phyloP scores from a whole-genome alignment of 2,888 invertebrate genomes.

The Epirrhoe tristata region DNA sequence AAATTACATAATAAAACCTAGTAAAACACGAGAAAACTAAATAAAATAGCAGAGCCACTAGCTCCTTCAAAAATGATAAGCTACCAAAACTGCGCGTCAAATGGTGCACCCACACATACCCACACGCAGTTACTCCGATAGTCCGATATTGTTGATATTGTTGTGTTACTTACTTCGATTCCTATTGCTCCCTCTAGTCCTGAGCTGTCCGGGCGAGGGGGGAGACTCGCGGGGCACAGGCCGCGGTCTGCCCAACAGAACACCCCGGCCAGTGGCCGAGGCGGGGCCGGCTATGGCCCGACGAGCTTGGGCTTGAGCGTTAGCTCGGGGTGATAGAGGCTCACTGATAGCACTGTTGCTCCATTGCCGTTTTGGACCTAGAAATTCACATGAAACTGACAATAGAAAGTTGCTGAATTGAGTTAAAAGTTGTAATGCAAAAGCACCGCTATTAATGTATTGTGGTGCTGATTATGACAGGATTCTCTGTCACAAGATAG shows the following conservation, averaged over 20 bases:
- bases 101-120: no score
- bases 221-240: conserved; percentile 43
- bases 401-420: neutral
- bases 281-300: conserved; percentile 24
- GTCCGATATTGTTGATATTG: no score
- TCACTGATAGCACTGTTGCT: conserved; percentile 46
- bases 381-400: neutral
- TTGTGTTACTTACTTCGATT: conserved; percentile 24
- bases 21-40: no score
- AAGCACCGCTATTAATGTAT: no score
- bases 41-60: no score
- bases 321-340: conserved; percentile 25
- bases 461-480: no score
- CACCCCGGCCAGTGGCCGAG: conserved; percentile 19
- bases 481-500: no score
- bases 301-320: conserved; percentile 20
- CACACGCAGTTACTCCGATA: no score
- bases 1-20: no score
- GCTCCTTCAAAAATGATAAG: no score
- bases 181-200: conserved; percentile 43
- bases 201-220: conserved; percentile 71
- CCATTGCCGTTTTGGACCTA: conserved; percentile 66
- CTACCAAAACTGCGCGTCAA: no score
- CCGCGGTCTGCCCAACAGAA: conserved; percentile 23
- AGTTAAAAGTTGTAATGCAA: neutral